Percentiles rank a stretch among this genome's conserved stretches.
Evolutionary conservation across 2,113 vertebrate genomes (phyloP).

Genomic region (Planiliza haematocheilus): DNA sequence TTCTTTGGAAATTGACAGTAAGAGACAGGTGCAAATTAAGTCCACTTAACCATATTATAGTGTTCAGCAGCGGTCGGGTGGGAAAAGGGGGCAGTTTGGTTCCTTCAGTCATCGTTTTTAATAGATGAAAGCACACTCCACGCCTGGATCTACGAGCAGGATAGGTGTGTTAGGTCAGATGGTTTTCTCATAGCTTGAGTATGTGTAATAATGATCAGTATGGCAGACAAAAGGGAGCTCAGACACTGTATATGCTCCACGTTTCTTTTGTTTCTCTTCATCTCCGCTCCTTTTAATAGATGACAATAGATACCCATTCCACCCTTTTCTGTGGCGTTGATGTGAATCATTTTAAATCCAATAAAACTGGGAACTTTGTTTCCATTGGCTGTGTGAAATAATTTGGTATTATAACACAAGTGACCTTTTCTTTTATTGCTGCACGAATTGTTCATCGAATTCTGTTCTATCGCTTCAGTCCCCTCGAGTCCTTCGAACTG

Average conservation of each 20-base stretch:
- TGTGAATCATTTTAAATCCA: constrained; percentile 34
- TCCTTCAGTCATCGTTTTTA: constrained; percentile 42
- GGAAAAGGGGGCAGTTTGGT: constrained; percentile 25
- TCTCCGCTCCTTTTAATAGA: constrained; percentile 19
- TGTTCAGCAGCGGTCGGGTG: constrained; percentile 2
- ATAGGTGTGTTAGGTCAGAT: constrained; percentile 6
- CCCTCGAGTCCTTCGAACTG: background rate
- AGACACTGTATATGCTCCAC: background rate
- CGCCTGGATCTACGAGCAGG: constrained; percentile 40
- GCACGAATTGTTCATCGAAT: constrained; percentile 47
- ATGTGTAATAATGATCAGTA: background rate
- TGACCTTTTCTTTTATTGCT: constrained; percentile 69
- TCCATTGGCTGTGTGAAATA: constrained; percentile 46
- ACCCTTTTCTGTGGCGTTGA: background rate
- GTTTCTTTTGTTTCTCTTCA: constrained; percentile 20
- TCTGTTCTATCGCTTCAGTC: constrained; percentile 28
- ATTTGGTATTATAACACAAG: constrained; percentile 40
- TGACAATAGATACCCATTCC: background rate
- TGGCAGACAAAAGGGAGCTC: constrained; percentile 6
- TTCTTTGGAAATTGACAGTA: constrained; percentile 36
- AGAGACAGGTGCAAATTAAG: constrained; percentile 64
- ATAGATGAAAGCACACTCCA: constrained; percentile 46
- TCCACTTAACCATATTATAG: constrained; percentile 65
- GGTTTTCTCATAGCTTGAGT: constrained; percentile 1
- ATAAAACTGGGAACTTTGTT: constrained; percentile 44